Evolutionary conservation across 2,888 invertebrate genomes (phyloP), one percentile per base, ranked within the genome.

Genomic region (Apodemia mormo): DNA sequence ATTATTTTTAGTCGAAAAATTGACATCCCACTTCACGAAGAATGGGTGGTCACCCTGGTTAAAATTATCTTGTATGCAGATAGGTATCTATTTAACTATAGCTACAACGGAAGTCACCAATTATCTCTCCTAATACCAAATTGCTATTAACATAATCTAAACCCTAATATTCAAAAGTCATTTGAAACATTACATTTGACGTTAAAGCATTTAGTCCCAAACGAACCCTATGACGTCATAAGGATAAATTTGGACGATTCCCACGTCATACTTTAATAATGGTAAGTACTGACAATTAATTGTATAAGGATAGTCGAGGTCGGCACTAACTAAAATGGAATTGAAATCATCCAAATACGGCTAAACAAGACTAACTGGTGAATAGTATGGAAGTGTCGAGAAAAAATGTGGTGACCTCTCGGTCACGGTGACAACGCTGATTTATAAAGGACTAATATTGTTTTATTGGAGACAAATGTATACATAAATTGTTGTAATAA

Each of bases 271-370:
- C 70, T 76, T 72, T 77, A 76, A 77, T 84, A 84, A 87, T 84
- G 81, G 49, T 49, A 14, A 79, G 79, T 80, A 78, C 86, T 86
- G 83, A 85, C 78, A 82, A 85, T 84, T 81, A 83, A 81, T 86
- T 82, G 76, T 81, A 73, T 86, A 88, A 85, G 89, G 89, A 80
- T 77, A 74, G 81, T 68, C 83, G 87, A 89, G 88, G 87, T 77
- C 83, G 80, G 70, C 75, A 70, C 76, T 73, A 73, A 79, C 86
- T 72, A 78, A 85, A 82, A 88, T 79, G 84, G 86, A 75, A 77
- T 72, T 76, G 77, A 70, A 73, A 73, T 74, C 68, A 73, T 74
- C 79, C 82, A 74, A 81, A 82, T 85, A 86, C 71, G 84, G 85
- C 73, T 76, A 81, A 83, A 77, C 75, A 71, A 79, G 79, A 69